Conservation (phyloP, 2,797 vertebrate genomes). For the Parauchenoglanis ngamensis region DNA sequence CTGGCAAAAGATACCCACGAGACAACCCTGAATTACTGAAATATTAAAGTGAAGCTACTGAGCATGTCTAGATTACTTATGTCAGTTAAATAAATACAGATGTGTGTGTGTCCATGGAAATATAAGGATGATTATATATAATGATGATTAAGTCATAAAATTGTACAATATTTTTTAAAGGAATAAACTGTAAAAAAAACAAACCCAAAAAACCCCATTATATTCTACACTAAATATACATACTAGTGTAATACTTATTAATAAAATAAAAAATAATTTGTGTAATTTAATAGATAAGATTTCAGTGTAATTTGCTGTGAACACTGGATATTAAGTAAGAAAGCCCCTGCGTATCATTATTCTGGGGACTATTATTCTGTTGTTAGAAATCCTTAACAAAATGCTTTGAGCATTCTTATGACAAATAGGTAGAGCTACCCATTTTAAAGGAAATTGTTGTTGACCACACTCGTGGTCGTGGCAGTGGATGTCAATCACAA, state of each 20-base stretch:
- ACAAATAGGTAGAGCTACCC: neutral
- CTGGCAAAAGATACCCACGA: slow-evolving; percentile 45
- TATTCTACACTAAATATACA: too few species aligned
- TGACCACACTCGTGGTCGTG: slow-evolving; percentile 11
- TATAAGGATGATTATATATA: slow-evolving; percentile 12
- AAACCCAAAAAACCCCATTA: too few species aligned
- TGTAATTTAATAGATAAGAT: neutral
- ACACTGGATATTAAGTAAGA: neutral
- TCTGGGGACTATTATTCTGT: neutral
- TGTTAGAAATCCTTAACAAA: slow-evolving; percentile 14
- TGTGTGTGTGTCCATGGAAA: slow-evolving; percentile 31
- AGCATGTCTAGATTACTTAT: slow-evolving; percentile 35
- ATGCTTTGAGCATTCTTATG: neutral
- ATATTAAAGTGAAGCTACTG: slow-evolving; percentile 43
- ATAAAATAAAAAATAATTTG: neutral
- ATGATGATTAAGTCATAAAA: neutral
- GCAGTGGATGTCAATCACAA: slow-evolving; percentile 2
- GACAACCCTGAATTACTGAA: slow-evolving; percentile 41
- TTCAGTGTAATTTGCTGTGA: neutral
- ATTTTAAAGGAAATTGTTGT: neutral
- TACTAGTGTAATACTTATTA: neutral
- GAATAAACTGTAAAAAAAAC: neutral
- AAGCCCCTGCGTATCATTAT: neutral
- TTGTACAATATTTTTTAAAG: neutral
- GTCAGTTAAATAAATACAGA: slow-evolving; percentile 36